These are phyloP conservation scores for Lingula anatina DNA, from an alignment of 2,888 invertebrate species.

Conservation along the genomic window DNA sequence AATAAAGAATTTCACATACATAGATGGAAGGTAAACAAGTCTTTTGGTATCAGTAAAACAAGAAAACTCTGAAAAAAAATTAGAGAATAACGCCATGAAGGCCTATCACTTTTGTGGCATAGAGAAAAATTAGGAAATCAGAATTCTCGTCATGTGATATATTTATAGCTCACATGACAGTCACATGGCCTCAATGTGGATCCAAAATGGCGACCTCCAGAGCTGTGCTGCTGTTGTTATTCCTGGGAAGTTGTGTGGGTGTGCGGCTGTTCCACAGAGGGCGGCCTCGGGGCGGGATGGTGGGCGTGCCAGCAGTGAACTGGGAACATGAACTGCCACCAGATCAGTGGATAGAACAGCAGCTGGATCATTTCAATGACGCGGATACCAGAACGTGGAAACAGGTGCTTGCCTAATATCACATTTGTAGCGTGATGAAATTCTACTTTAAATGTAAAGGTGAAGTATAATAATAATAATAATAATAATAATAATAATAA, in stretches of 20 bases:
- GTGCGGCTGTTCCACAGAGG: constrained; percentile 21
- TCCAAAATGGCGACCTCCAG: background rate
- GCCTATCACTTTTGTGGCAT: too few species aligned
- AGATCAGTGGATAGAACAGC: constrained; percentile 75
- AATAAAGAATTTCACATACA: too few species aligned
- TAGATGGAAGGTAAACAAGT: too few species aligned
- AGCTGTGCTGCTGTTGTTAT: background rate
- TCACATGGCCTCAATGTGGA: background rate
- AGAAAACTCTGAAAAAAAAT: too few species aligned
- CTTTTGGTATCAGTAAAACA: too few species aligned
- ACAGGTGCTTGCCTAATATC: constrained; percentile 66
- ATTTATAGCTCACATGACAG: background rate
- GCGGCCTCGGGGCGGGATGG: constrained; percentile 22
- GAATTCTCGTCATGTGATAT: too few species aligned
- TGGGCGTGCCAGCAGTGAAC: constrained; percentile 13
- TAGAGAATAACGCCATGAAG: too few species aligned
- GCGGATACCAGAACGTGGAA: constrained; percentile 69
- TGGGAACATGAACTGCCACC: constrained; percentile 8
- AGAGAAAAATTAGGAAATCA: too few species aligned
- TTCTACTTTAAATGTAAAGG: too few species aligned
- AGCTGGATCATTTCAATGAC: constrained; percentile 76
- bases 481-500: too few species aligned
- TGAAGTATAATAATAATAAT: too few species aligned
- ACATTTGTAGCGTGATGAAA: too few species aligned
- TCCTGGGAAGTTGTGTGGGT: constrained; percentile 2